Base-by-base conservation (phyloP, 2,888 invertebrate species). In the Sericinus montela region DNA sequence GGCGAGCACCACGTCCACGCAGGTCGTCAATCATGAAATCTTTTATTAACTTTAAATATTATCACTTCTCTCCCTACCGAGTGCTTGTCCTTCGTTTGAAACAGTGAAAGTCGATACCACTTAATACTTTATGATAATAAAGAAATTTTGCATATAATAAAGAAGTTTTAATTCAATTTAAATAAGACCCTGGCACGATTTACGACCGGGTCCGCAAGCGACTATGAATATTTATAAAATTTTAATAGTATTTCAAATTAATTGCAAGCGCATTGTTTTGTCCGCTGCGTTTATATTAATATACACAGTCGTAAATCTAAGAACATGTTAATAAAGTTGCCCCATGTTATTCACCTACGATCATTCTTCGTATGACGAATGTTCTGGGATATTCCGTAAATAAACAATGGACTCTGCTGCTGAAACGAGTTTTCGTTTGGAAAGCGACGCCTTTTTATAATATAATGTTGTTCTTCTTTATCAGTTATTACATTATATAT, bases 251-350 rank as follows among this genome's bases (percentile, higher is more conserved):
- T 13, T 11, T 23, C 13, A 23, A 11, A 43, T 35, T 11, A 35
- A 43, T 35, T 28, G 11, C 14, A 10, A 35, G 35, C 35, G 32
- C 29, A 28, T 47, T 47, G 41, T 38, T 11, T 5, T 1, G 13
- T 34, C 36, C 25, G 28, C 35, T 28, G 23, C 38, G 32, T 51
- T 47, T 47, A 43, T 39, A 45, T 48, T 25, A 14, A 43, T 43
- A n/a, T 35, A 32, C 35, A 34, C 25, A 35, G 14, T 43, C 43
- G 43, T 43, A 43, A 43, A 43, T 43, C 35, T 35, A 25, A 25
- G 34, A 25, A 36, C 35, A 35, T 35, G 43, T 35, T 43, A 25
- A 43, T 43, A 35, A 35, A 11, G 13, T 13, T 1, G 23, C 7
- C 13, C 11, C 42, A 19, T 35, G 25, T 28, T n/a, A 23, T 35